Conservation (phyloP, 2,797 vertebrate species). For the Protonibea diacanthus region DNA sequence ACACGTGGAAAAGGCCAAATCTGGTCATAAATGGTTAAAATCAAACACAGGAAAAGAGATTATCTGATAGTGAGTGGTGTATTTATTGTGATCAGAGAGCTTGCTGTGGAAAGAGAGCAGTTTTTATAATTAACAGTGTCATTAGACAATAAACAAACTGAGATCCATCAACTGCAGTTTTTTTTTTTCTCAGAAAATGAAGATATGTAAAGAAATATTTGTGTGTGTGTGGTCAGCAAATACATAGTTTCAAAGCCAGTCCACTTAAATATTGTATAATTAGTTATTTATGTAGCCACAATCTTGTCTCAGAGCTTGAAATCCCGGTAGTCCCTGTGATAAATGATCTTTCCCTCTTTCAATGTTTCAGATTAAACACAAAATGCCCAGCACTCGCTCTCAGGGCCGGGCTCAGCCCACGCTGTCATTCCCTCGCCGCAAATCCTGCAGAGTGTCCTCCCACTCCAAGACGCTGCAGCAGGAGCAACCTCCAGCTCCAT, state of each 20-base stretch:
- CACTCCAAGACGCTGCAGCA: conserved; percentile 9
- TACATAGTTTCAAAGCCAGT: not conserved
- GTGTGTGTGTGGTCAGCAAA: not conserved
- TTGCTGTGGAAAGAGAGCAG: not conserved
- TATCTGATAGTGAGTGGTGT: not conserved
- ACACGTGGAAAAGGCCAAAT: not conserved
- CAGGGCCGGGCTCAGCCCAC: conserved; percentile 84
- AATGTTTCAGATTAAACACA: conserved; percentile 10
- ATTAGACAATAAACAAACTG: not conserved
- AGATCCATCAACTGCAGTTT: too few relatives aligned
- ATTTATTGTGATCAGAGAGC: not conserved
- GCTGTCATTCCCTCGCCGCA: conserved; percentile 89
- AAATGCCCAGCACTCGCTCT: conserved; percentile 91
- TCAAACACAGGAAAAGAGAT: not conserved
- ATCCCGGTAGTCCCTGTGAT: not conserved
- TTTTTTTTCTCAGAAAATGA: not conserved
- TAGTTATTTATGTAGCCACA: too few relatives aligned
- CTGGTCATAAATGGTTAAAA: too few relatives aligned
- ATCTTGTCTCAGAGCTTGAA: too few relatives aligned
- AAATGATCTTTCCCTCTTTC: not conserved
- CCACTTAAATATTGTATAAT: too few relatives aligned
- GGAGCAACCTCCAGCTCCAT: not conserved
- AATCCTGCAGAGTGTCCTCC: conserved; percentile 67
- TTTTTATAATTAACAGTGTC: not conserved
- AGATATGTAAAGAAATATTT: not conserved